Conservation (phyloP, 2,888 invertebrate genomes). For the Thymelicus lineola region DNA sequence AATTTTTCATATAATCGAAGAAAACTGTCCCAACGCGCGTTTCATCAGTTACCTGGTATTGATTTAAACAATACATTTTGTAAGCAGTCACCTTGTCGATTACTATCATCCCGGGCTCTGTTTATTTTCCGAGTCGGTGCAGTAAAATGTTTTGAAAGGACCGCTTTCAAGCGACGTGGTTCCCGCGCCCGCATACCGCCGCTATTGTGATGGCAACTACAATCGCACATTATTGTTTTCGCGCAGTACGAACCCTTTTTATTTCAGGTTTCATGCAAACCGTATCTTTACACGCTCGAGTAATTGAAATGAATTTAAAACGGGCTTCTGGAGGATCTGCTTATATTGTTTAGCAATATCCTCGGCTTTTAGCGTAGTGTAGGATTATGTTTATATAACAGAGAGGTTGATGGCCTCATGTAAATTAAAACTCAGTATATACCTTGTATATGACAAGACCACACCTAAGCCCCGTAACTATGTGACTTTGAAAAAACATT, state of each 20-base stretch:
- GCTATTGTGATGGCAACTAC: constrained; percentile 79
- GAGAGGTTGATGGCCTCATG: too few relatives aligned
- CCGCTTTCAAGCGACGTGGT: constrained; percentile 79
- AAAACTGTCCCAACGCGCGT: too few relatives aligned
- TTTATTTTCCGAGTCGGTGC: constrained; percentile 73
- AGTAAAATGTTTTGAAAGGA: constrained; percentile 83
- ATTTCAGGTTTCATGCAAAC: constrained; percentile 72
- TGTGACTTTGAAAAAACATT: too few relatives aligned
- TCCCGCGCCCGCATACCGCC: constrained; percentile 70
- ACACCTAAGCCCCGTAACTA: too few relatives aligned
- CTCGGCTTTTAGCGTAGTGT: constrained; percentile 34
- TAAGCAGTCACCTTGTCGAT: constrained; percentile 45
- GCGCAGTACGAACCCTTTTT: constrained; percentile 74
- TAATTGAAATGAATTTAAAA: constrained; percentile 81
- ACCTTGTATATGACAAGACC: too few relatives aligned
- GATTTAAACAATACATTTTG: constrained; percentile 48
- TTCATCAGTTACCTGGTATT: not conserved
- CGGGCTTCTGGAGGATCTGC: constrained; percentile 63
- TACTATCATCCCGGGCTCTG: constrained; percentile 47
- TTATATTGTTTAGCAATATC: constrained; percentile 53
- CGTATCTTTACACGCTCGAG: constrained; percentile 74
- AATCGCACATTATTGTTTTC: constrained; percentile 82
- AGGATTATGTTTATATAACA: not conserved
- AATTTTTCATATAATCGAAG: too few relatives aligned
- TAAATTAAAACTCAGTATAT: too few relatives aligned